Evolutionary conservation across 1,140 invertebrate species (phyloP).

Genomic region (Dufourea novaeangliae): DNA sequence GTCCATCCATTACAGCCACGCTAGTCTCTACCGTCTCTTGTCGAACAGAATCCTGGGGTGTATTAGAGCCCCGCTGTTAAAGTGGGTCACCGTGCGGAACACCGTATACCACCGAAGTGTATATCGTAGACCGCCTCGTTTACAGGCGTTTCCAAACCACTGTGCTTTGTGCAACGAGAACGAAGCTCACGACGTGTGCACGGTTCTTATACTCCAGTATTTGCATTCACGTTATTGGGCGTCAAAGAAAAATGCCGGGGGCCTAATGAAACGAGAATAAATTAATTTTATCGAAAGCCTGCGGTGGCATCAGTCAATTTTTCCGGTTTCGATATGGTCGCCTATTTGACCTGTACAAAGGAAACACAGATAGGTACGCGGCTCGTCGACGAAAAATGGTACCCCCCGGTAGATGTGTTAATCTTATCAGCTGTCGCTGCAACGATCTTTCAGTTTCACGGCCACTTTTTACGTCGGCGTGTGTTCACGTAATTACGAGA

Average conservation of each 20-base stretch:
- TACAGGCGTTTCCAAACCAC: constrained; percentile 61
- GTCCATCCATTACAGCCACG: constrained; percentile 5
- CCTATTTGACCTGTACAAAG: neutral
- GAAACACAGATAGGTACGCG: neutral
- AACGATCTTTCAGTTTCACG: neutral
- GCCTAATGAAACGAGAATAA: constrained; percentile 32
- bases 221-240: constrained; percentile 17
- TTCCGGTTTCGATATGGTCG: neutral
- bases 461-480: neutral
- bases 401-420: neutral
- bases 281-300: constrained; percentile 54
- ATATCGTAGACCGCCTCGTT: constrained; percentile 62
- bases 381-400: neutral
- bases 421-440: constrained; percentile 14
- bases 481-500: neutral
- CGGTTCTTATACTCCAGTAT: neutral
- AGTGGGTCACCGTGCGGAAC: constrained; percentile 58
- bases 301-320: too few species aligned
- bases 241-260: constrained; percentile 39
- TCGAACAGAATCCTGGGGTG: constrained; percentile 57
- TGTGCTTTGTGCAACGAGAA: constrained; percentile 51
- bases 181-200: neutral
- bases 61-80: constrained; percentile 53
- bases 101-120: constrained; percentile 57
- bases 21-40: constrained; percentile 22